Conservation (phyloP, 2,797 vertebrate genomes). For the Pangasius krempfi region DNA sequence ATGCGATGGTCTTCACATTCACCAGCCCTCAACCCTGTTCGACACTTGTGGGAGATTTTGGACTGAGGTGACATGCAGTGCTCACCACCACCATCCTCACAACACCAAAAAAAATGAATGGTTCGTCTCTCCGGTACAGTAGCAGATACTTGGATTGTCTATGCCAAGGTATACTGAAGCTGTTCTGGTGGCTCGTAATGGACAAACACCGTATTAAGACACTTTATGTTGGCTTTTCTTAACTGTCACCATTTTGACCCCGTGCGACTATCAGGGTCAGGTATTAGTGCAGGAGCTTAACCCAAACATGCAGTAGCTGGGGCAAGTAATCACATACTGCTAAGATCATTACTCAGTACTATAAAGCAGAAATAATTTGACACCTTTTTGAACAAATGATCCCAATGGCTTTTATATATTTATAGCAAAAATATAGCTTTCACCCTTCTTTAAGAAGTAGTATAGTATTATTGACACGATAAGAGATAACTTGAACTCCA, state of each 20-base stretch:
- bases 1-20: neutral
- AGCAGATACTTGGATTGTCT: neutral
- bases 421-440: constrained; percentile 25
- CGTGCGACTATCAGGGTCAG: neutral
- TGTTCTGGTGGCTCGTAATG: neutral
- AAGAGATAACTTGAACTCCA: neutral
- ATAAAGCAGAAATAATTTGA: neutral
- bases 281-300: neutral
- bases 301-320: neutral
- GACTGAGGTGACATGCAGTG: neutral
- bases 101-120: neutral
- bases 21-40: neutral
- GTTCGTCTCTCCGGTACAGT: neutral
- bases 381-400: neutral
- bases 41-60: neutral
- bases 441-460: constrained; percentile 8
- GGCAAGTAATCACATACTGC: neutral
- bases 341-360: neutral
- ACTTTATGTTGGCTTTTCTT: neutral
- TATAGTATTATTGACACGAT: constrained; percentile 17
- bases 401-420: constrained; percentile 10
- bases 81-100: neutral
- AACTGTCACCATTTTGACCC: neutral
- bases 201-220: neutral
- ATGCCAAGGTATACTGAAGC: neutral